Base-by-base conservation (phyloP, 2,113 vertebrate species). In the Macroglossus sobrinus region DNA sequence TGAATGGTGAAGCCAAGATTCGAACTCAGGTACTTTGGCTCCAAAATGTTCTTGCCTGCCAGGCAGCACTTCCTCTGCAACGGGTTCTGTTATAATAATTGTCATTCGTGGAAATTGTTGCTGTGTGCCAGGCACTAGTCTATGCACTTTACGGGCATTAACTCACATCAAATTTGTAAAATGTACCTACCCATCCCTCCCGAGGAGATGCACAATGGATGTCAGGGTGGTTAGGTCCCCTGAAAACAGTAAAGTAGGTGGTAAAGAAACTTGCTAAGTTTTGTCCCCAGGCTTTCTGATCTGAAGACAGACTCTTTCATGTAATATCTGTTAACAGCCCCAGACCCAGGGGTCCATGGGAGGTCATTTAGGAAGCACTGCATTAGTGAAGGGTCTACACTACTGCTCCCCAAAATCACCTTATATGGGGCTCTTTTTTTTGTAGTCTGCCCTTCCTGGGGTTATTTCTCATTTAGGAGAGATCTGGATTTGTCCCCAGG, bases 331-430 rank as follows among this genome's bases (percentile, higher is more conserved):
- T 11, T 16, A 57, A 38, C 0, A 50, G 86, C 18, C 28, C 38
- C 21, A 68, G 76, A 45, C 38, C 6, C 1, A 10, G 21, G 40
- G n/a, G 4, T 22, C 5, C 1, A 7, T 1, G 22, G 47, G 40
- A 19, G 40, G 72, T 61, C 43, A 40, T 11, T 5, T 26, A 38
- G 85, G 47, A 78, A 86, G 59, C 15, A 15, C 1, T 47, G 47
- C 33, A 43, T 40, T 40, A 47, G 24, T 40, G 69, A 43, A 30
- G 15, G 55, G 35, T 61, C 40, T 19, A 13, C 5, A 45, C 9
- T 10, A 71, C 1, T 0, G 0, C 43, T 57, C 28, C 7, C 24
- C n/a, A 3, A 30, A 1, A 43, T n/a, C 50, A 69, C 5, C 33
- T 33, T 59, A 24, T 16, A 63, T 2, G 22, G 64, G 71, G 45